phyloP scores from a whole-genome alignment of 2,888 invertebrate species.

The Ectemnius continuus region DNA sequence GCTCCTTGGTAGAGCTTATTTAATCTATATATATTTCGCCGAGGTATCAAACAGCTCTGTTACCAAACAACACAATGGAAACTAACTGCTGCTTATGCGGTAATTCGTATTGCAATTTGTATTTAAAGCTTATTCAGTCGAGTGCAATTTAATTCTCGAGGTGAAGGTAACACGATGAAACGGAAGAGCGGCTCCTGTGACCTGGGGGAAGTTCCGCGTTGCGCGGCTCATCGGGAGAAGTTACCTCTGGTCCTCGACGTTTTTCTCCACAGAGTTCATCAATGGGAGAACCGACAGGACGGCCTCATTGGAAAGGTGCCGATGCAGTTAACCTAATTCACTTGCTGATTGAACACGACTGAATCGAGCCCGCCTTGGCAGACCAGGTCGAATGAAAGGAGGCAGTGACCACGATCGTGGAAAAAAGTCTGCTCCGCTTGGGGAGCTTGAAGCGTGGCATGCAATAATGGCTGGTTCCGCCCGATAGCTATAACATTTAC shows the following conservation, averaged over 20 bases:
- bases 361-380: constrained; percentile 17
- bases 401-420: not conserved
- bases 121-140: no score
- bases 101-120: no score
- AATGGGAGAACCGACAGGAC: constrained; percentile 42
- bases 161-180: no score
- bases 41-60: no score
- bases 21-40: no score
- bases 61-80: no score
- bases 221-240: constrained; percentile 39
- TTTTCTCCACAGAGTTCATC: constrained; percentile 30
- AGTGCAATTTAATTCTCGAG: no score
- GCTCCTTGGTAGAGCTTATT: no score
- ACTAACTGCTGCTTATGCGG: no score
- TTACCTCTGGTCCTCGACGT: constrained; percentile 38
- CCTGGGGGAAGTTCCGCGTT: constrained; percentile 14
- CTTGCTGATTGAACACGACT: constrained; percentile 50
- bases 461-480: constrained; percentile 56
- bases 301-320: constrained; percentile 51
- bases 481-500: constrained; percentile 47
- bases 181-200: no score
- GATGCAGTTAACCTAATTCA: constrained; percentile 60
- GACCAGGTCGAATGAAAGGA: constrained; percentile 15
- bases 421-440: constrained; percentile 4
- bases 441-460: constrained; percentile 45